Conservation (phyloP, 2,888 invertebrate species). For the Abrostola triplasia region DNA sequence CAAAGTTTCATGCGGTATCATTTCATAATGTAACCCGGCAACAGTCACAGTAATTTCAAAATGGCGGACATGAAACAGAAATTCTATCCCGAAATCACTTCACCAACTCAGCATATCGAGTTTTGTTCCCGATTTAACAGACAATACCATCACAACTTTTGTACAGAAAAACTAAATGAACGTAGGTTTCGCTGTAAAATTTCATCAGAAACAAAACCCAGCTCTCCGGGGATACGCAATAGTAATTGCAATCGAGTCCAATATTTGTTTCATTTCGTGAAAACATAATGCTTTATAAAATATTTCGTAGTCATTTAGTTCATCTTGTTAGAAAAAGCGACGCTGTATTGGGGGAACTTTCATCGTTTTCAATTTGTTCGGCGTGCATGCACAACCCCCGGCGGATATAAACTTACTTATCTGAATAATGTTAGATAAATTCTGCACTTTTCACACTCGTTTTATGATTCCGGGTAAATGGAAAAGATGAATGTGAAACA, state of each 20-base stretch:
- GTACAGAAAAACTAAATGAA: slow-evolving; percentile 16
- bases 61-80: too few species aligned
- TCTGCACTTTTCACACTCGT: slow-evolving; percentile 53
- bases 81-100: too few species aligned
- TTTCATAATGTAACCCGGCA: too few species aligned
- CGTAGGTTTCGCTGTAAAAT: slow-evolving; percentile 22
- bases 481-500: slow-evolving; percentile 39
- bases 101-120: background rate
- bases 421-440: slow-evolving; percentile 57
- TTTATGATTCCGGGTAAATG: slow-evolving; percentile 51
- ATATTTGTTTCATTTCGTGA: slow-evolving; percentile 31
- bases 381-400: slow-evolving; percentile 54
- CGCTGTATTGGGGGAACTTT: slow-evolving; percentile 32
- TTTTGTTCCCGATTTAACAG: slow-evolving; percentile 1
- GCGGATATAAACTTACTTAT: slow-evolving; percentile 61
- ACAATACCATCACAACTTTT: background rate
- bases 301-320: slow-evolving; percentile 33
- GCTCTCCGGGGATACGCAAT: slow-evolving; percentile 30
- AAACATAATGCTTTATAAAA: slow-evolving; percentile 37
- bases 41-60: too few species aligned
- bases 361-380: slow-evolving; percentile 61
- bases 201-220: slow-evolving; percentile 38
- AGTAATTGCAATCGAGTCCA: slow-evolving; percentile 33
- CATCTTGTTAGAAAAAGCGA: slow-evolving; percentile 26
- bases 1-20: too few species aligned